A percentile compares a stretch with the other conserved stretches of the same genome.
These are phyloP conservation scores for Vidua macroura DNA, from an alignment of 2,113 vertebrate genomes.

Conservation along the genomic window DNA sequence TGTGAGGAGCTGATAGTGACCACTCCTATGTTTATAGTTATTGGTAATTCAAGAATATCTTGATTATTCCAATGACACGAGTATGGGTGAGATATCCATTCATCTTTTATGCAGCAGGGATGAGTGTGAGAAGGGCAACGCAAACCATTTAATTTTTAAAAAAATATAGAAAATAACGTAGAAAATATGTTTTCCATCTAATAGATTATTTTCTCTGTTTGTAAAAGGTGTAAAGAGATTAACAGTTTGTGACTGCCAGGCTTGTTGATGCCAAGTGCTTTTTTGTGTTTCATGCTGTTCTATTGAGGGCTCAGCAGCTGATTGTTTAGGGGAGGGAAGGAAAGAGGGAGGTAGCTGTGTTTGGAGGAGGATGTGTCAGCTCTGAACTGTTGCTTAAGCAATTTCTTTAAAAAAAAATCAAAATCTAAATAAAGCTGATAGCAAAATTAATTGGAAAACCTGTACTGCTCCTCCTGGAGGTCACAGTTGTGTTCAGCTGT, in stretches of 20 bases:
- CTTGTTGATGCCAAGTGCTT: not conserved
- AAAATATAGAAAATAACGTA: accelerated
- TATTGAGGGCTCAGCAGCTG: not conserved
- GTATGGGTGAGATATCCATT: not conserved
- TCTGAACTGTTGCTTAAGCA: not conserved
- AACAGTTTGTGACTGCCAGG: not conserved
- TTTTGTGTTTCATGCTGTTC: not conserved
- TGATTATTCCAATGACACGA: not conserved
- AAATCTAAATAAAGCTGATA: not conserved
- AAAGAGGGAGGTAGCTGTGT: not conserved
- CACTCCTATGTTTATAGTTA: not conserved
- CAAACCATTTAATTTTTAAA: not conserved
- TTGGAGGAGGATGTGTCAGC: not conserved
- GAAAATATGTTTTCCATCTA: not conserved
- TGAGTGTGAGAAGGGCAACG: not conserved
- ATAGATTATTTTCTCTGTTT: not conserved
- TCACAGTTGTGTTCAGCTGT: accelerated
- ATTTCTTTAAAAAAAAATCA: not conserved
- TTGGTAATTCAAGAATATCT: not conserved
- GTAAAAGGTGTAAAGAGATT: not conserved
- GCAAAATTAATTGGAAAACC: not conserved
- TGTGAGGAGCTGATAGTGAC: not conserved
- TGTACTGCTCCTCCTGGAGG: not conserved
- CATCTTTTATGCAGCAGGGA: not conserved
- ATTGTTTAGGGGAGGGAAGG: not conserved